Evolutionary conservation across 30 jellyfish, hydroid and myxozoan genomes (phyloP).

Genomic region (Turritopsis dohrnii): DNA sequence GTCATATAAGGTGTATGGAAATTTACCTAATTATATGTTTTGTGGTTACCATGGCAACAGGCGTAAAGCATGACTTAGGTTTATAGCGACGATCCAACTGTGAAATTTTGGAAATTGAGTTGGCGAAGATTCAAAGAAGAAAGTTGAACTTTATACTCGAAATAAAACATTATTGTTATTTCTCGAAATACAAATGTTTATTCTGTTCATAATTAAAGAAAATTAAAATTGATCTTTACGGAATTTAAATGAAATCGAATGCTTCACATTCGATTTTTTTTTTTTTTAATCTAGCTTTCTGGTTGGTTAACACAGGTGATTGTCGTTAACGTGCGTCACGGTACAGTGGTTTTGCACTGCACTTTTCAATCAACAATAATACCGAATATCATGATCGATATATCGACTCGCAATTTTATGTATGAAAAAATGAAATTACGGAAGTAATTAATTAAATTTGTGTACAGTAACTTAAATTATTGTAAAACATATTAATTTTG

Average conservation of each 20-base stretch:
- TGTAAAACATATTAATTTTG: background rate
- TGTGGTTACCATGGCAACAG: background rate
- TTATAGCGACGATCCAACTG: background rate
- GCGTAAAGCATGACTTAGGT: background rate
- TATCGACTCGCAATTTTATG: background rate
- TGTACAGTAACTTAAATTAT: background rate
- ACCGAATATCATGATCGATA: background rate
- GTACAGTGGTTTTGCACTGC: slow-evolving; percentile 18
- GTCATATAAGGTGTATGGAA: no score
- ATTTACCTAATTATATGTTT: background rate
- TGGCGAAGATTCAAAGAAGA: background rate
- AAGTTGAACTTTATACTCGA: background rate
- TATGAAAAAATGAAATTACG: background rate
- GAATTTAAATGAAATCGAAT: background rate
- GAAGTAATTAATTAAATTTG: background rate
- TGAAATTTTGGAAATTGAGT: background rate
- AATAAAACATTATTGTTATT: background rate
- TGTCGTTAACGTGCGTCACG: slow-evolving; percentile 2
- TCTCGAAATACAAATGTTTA: background rate
- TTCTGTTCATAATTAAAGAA: background rate
- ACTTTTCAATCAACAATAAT: slow-evolving; percentile 10
- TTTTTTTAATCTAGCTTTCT: background rate
- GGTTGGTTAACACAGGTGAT: background rate
- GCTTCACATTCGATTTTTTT: background rate
- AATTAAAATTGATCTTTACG: background rate